Conservation (phyloP, 2,113 vertebrate genomes). For the Actenoides lindsayi region DNA sequence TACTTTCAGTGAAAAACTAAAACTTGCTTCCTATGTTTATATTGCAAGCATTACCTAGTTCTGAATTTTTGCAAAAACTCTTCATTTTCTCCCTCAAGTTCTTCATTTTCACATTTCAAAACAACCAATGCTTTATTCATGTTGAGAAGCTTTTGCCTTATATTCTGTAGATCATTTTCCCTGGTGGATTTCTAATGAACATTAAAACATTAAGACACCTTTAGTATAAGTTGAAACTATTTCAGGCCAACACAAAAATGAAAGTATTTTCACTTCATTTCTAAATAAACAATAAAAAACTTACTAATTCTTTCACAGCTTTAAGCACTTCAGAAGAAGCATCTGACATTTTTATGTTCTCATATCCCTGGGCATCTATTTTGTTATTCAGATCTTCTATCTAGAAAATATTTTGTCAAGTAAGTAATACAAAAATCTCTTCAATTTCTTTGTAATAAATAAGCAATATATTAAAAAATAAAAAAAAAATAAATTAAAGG, state of each 20-base stretch:
- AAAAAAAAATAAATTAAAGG: background rate
- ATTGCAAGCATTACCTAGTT: background rate
- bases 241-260: background rate
- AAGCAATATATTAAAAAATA: background rate
- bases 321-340: background rate
- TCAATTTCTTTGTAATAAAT: background rate
- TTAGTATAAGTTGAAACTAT: background rate
- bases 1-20: background rate
- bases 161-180: background rate
- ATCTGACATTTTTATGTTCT: background rate
- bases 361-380: background rate
- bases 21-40: background rate
- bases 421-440: background rate
- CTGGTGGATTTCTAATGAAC: conserved; percentile 2
- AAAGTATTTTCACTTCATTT: background rate
- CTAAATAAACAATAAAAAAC: background rate
- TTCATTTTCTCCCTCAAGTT: background rate
- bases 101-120: background rate
- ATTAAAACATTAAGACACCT: background rate
- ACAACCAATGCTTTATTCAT: background rate
- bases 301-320: background rate
- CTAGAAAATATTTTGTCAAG: background rate
- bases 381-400: background rate
- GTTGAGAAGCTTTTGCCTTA: background rate
- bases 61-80: background rate